A percentile compares a stretch with the other conserved stretches of the same genome.
phyloP scores from a whole-genome alignment of 2,888 invertebrate species.

The Cheilosia scutellata region DNA sequence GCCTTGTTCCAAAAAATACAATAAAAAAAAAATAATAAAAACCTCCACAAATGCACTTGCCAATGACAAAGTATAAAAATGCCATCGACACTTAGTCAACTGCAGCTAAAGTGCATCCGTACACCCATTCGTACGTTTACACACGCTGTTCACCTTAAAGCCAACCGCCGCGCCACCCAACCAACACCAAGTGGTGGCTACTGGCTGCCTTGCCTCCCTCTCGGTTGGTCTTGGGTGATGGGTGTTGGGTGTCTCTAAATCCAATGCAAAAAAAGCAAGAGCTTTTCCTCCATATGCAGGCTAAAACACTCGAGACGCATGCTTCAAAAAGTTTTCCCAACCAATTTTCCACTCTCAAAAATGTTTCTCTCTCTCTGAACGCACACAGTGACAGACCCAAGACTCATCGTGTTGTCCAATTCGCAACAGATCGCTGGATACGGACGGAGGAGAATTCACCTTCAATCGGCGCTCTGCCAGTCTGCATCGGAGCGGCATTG shows the following conservation, averaged over 20 bases:
- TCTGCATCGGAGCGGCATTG: slow-evolving; percentile 75
- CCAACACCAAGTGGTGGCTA: slow-evolving; percentile 47
- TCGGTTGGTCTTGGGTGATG: slow-evolving; percentile 45
- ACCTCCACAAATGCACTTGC: slow-evolving; percentile 71
- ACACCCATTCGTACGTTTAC: slow-evolving; percentile 46
- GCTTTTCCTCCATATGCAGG: slow-evolving; percentile 53
- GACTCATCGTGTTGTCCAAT: slow-evolving; percentile 28
- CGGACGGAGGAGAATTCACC: slow-evolving; percentile 70
- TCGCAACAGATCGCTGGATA: slow-evolving; percentile 75
- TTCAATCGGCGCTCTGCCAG: slow-evolving; percentile 65
- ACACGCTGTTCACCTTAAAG: slow-evolving; percentile 48
- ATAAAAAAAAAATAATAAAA: slow-evolving; percentile 53
- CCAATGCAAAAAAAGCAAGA: slow-evolving; percentile 46
- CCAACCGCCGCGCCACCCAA: slow-evolving; percentile 33
- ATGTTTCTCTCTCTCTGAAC: slow-evolving; percentile 12
- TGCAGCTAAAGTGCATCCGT: slow-evolving; percentile 59
- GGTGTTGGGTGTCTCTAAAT: slow-evolving; percentile 49
- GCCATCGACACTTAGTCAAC: slow-evolving; percentile 73
- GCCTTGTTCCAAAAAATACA: slow-evolving; percentile 62
- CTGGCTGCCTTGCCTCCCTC: slow-evolving; percentile 21
- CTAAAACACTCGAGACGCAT: slow-evolving; percentile 56
- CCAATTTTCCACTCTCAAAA: slow-evolving; percentile 48
- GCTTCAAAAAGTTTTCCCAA: slow-evolving; percentile 49
- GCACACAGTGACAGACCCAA: neutral
- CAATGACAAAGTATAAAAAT: slow-evolving; percentile 72